Evolutionary conservation across 2,113 vertebrate genomes (phyloP).

Genomic region (Carassius carassius): DNA sequence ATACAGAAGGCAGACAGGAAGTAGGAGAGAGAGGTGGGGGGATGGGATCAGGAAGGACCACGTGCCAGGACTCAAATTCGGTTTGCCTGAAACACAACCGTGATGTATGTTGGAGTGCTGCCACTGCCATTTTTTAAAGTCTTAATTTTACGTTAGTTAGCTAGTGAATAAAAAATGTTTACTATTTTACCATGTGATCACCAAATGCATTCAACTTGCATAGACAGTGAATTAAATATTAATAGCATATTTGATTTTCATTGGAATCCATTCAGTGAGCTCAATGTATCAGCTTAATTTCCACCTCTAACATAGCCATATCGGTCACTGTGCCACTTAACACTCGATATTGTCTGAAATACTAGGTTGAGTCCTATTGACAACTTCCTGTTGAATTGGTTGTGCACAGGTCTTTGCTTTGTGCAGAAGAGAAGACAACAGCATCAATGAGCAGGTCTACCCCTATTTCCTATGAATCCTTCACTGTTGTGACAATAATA

Average conservation of each 20-base stretch:
- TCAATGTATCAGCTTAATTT: constrained; percentile 11
- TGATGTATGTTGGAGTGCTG: constrained; percentile 53
- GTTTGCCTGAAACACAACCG: constrained; percentile 44
- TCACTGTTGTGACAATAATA: constrained; percentile 44
- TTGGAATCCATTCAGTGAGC: constrained; percentile 56
- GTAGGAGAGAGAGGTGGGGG: background rate
- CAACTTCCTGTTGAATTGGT: constrained; percentile 24
- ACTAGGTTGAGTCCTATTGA: constrained; percentile 37
- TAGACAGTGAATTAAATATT: constrained; percentile 69
- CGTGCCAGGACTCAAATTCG: background rate
- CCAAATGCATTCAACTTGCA: constrained; percentile 64
- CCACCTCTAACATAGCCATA: background rate
- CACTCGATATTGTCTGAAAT: constrained; percentile 21
- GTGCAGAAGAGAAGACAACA: constrained; percentile 23
- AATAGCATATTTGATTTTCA: constrained; percentile 63
- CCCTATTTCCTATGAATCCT: constrained; percentile 26
- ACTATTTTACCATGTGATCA: constrained; percentile 58
- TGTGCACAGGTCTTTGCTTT: constrained; percentile 21
- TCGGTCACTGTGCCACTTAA: constrained; percentile 20
- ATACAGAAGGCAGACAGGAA: background rate
- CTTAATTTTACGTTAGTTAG: constrained; percentile 53
- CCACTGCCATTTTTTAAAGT: background rate
- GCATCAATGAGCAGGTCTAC: constrained; percentile 39
- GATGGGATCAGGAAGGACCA: background rate
- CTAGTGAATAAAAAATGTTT: constrained; percentile 58